Evolutionary conservation across 2,797 vertebrate species (phyloP).

Genomic region (Falco berigora): DNA sequence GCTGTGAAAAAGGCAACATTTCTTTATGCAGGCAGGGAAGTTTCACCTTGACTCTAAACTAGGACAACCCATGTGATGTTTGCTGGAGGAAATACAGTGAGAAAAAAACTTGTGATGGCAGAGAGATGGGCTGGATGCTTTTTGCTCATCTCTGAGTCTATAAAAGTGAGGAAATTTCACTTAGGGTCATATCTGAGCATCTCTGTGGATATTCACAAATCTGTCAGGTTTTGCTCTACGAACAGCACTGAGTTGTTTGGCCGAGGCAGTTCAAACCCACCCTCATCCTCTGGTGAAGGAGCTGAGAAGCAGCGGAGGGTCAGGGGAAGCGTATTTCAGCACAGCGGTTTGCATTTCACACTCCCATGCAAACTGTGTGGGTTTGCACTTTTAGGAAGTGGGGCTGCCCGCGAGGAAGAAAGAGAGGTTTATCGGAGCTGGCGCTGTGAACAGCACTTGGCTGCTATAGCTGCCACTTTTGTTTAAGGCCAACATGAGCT

Average conservation of each 20-base stretch:
- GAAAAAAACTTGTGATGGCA: constrained; percentile 4
- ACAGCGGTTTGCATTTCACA: neutral
- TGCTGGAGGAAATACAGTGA: neutral
- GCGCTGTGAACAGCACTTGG: neutral
- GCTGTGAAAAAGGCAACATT: neutral
- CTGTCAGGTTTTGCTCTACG: neutral
- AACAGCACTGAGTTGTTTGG: neutral
- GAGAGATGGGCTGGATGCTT: neutral
- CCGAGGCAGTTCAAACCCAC: neutral
- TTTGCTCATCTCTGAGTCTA: neutral
- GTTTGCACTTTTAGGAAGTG: constrained; percentile 17
- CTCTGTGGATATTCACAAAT: neutral
- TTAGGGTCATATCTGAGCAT: neutral
- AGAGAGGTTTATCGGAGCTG: constrained; percentile 35
- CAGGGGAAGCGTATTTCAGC: neutral
- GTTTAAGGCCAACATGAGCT: neutral
- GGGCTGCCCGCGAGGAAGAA: neutral
- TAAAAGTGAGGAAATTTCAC: constrained; percentile 8
- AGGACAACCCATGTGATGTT: neutral
- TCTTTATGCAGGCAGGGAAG: neutral
- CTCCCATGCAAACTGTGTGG: neutral
- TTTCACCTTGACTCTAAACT: constrained; percentile 41
- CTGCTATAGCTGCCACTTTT: constrained; percentile 39
- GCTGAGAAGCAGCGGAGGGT: neutral
- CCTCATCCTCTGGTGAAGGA: neutral